A percentile compares a stretch with the other conserved stretches of the same genome.
phyloP scores from a whole-genome alignment of 2,797 vertebrate species.

The Acipenser ruthenus region DNA sequence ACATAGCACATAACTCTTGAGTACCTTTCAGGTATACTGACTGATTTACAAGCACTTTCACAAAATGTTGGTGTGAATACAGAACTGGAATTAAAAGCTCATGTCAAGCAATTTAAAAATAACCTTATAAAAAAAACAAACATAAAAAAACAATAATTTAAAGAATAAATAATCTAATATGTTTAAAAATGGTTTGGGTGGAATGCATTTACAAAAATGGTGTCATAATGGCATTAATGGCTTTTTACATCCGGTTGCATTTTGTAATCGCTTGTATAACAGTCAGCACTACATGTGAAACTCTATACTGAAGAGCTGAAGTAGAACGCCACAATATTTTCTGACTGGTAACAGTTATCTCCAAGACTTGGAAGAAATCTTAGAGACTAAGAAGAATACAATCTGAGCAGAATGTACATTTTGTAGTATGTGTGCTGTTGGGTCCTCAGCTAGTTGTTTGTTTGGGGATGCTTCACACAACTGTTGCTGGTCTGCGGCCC shows the following conservation, averaged over 20 bases:
- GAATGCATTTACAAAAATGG: no score
- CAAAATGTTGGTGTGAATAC: no score
- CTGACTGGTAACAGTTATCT: slow-evolving; percentile 23
- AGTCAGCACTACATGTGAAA: slow-evolving; percentile 33
- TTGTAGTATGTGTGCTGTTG: slow-evolving; percentile 29
- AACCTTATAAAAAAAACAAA: no score
- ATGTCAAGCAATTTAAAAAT: no score
- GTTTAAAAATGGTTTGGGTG: no score
- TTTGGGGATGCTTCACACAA: slow-evolving; percentile 75
- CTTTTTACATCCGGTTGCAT: neutral
- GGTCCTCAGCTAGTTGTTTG: slow-evolving; percentile 46
- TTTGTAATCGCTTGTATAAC: slow-evolving; percentile 12
- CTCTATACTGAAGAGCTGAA: slow-evolving; percentile 44
- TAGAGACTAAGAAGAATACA: slow-evolving; percentile 18
- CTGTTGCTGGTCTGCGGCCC: slow-evolving; percentile 96
- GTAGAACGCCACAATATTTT: slow-evolving; percentile 34
- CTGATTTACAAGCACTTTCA: slow-evolving; percentile 15
- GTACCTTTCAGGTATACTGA: slow-evolving; percentile 48
- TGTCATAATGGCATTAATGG: neutral
- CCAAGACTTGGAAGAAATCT: neutral
- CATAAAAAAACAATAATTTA: no score
- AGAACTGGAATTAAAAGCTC: no score
- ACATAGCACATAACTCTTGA: slow-evolving; percentile 43
- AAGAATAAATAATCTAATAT: no score
- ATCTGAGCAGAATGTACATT: slow-evolving; percentile 36